Conservation (phyloP, 2,888 invertebrate genomes). For the Drosophila fulvimacula region DNA sequence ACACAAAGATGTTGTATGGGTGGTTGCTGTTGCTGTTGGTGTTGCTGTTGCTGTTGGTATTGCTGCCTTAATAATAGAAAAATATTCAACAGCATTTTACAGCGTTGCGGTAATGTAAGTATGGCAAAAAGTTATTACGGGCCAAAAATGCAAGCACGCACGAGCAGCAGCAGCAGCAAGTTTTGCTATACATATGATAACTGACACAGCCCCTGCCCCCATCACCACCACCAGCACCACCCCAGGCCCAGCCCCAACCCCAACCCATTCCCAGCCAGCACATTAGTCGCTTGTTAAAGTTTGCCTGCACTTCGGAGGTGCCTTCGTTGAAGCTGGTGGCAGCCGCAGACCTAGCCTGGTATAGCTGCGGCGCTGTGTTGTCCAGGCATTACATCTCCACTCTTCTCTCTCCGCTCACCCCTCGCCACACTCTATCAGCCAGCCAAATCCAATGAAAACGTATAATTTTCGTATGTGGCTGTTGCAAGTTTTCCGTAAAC, state of each 20-base stretch:
- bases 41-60: constrained; percentile 3
- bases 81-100: constrained; percentile 76
- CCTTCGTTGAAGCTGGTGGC: constrained; percentile 3
- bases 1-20: not conserved
- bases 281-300: constrained; percentile 60
- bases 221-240: not conserved
- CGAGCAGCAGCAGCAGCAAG: constrained; percentile 19
- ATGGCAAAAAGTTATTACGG: constrained; percentile 57
- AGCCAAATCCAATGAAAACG: constrained; percentile 47
- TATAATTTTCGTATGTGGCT: constrained; percentile 30
- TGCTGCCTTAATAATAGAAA: constrained; percentile 67
- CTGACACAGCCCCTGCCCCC: constrained; percentile 15
- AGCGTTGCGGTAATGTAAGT: constrained; percentile 75
- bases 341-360: not conserved
- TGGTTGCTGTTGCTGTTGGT: not conserved
- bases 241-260: not conserved
- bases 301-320: constrained; percentile 39
- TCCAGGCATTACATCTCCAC: constrained; percentile 39
- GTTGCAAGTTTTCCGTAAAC: constrained; percentile 19
- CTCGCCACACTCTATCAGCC: too few relatives aligned
- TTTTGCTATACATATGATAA: constrained; percentile 35
- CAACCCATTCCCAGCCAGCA: constrained; percentile 1
- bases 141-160: constrained; percentile 60
- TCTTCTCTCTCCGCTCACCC: too few relatives aligned
- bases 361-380: constrained; percentile 40